Conservation (phyloP, 2,113 vertebrate species). For the Phylloscopus trochiloides region DNA sequence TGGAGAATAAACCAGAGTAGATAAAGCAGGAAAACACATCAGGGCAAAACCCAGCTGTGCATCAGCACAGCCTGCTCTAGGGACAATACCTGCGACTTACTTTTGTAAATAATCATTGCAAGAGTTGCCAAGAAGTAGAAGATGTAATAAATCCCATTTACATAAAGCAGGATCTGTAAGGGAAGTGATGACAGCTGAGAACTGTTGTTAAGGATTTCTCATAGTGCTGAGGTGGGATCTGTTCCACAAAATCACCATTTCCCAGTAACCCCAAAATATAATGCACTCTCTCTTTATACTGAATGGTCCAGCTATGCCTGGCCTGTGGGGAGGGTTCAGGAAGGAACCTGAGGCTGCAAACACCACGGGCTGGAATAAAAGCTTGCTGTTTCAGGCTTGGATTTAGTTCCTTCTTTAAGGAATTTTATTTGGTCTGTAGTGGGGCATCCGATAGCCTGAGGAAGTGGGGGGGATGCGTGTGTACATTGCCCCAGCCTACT, state of each 20-base stretch:
- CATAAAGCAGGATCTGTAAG: slow-evolving; percentile 77
- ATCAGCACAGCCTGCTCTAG: not conserved
- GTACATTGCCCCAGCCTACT: not conserved
- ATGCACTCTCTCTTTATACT: not conserved
- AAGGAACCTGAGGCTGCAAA: not conserved
- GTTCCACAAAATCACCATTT: not conserved
- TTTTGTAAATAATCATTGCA: slow-evolving; percentile 81
- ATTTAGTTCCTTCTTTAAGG: not conserved
- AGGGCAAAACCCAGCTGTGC: not conserved
- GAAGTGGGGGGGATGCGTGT: not conserved
- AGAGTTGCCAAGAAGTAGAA: slow-evolving; percentile 81
- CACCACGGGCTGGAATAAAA: not conserved
- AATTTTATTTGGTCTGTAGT: not conserved
- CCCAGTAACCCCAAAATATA: not conserved
- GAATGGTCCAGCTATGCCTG: not conserved
- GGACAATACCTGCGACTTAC: slow-evolving; percentile 66
- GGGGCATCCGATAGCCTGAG: not conserved
- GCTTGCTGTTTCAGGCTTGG: not conserved
- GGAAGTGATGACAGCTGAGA: slow-evolving; percentile 79
- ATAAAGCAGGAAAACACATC: not conserved
- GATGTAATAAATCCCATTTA: slow-evolving; percentile 70
- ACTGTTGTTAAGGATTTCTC: slow-evolving; percentile 62
- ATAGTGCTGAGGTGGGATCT: not conserved
- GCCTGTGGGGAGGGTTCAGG: not conserved
- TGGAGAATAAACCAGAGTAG: slow-evolving; percentile 21